Conservation (phyloP, 2,113 vertebrate genomes). For the Brachypodius melanocephalos region DNA sequence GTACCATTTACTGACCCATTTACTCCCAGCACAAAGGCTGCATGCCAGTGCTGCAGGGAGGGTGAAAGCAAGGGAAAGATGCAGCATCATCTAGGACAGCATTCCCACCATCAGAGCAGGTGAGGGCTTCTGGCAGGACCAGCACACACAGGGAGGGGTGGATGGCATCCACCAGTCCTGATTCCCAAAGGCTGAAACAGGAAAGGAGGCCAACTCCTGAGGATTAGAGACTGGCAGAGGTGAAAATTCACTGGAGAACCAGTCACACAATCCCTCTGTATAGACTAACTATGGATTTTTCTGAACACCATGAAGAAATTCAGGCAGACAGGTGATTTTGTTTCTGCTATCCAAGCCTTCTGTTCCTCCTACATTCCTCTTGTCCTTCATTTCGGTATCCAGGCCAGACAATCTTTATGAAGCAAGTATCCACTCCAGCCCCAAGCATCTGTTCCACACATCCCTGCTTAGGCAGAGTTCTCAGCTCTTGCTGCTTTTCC, state of each 20-base stretch:
- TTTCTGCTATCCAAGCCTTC: neutral
- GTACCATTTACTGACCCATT: neutral
- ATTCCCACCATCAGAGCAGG: neutral
- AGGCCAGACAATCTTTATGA: neutral
- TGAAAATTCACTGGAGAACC: neutral
- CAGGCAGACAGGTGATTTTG: neutral
- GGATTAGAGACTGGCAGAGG: neutral
- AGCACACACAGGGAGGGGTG: neutral
- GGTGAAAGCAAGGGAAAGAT: neutral
- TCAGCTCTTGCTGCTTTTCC: neutral
- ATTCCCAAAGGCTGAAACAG: neutral
- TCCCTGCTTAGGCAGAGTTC: neutral
- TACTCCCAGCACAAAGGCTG: neutral
- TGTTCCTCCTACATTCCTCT: neutral
- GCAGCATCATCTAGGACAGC: neutral
- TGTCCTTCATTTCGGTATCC: neutral
- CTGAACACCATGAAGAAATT: neutral
- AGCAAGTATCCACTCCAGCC: neutral
- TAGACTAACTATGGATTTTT: neutral
- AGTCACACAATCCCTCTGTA: neutral
- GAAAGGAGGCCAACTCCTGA: neutral
- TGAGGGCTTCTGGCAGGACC: neutral
- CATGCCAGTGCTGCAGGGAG: neutral
- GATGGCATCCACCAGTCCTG: neutral
- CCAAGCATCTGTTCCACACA: neutral